A percentile compares a stretch with the other conserved stretches of the same genome.
Conservation (phyloP, 2,797 vertebrate species). For the Rhynchotus rufescens region DNA sequence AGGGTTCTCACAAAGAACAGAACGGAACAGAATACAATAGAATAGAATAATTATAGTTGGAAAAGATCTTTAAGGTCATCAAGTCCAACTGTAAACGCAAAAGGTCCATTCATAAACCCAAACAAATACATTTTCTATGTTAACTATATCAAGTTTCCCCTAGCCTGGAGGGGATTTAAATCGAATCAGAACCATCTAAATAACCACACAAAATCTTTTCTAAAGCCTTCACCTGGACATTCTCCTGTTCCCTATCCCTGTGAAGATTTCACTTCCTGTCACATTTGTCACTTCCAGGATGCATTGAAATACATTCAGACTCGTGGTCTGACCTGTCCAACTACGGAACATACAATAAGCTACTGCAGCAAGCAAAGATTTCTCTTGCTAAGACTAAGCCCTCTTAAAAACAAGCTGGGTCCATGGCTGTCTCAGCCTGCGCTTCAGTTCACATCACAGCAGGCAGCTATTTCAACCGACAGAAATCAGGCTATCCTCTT, state of each 20-base stretch:
- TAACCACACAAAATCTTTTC: background rate
- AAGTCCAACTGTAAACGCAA: too few species aligned
- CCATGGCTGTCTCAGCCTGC: background rate
- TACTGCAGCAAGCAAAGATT: background rate
- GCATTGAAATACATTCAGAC: background rate
- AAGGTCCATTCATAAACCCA: too few species aligned
- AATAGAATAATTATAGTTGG: too few species aligned
- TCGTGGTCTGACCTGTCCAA: background rate
- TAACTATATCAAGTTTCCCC: too few species aligned
- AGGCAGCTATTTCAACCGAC: conserved; percentile 49
- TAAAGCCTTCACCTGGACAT: background rate
- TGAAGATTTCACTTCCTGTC: background rate
- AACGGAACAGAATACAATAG: too few species aligned
- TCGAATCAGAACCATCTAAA: background rate
- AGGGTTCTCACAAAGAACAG: background rate
- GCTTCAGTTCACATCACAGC: background rate
- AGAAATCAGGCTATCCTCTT: conserved; percentile 22
- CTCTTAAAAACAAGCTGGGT: background rate
- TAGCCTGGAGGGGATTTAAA: too few species aligned
- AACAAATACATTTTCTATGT: too few species aligned
- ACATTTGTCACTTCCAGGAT: background rate
- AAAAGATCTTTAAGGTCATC: too few species aligned
- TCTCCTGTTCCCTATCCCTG: background rate
- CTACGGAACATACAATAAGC: background rate
- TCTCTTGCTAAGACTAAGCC: background rate